These are phyloP conservation scores for Syrphus vitripennis DNA, from an alignment of 2,888 invertebrate genomes.

Conservation along the genomic window DNA sequence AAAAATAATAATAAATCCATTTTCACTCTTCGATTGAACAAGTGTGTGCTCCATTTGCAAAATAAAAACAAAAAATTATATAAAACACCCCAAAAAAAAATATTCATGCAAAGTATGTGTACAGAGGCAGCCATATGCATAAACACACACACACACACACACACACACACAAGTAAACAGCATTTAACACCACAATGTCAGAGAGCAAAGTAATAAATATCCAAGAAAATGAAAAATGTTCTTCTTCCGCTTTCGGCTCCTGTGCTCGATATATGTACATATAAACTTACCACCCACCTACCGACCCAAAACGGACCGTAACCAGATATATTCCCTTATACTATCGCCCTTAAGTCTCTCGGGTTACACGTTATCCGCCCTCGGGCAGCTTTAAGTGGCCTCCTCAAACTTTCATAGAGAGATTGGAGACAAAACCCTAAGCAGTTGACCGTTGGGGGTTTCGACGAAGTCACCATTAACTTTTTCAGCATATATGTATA, in stretches of 20 bases:
- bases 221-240: constrained; percentile 71
- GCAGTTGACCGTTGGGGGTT: constrained; percentile 51
- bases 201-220: constrained; percentile 71
- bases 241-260: constrained; percentile 59
- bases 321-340: constrained; percentile 33
- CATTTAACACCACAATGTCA: constrained; percentile 71
- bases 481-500: background rate
- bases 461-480: background rate
- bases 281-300: no score
- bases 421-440: constrained; percentile 57
- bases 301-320: constrained; percentile 28
- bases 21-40: constrained; percentile 52
- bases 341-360: constrained; percentile 7
- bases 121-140: background rate
- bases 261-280: no score
- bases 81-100: constrained; percentile 4
- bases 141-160: constrained; percentile 7
- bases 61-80: constrained; percentile 1
- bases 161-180: constrained; percentile 36
- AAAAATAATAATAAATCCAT: constrained; percentile 30
- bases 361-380: constrained; percentile 54
- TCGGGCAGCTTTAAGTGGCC: constrained; percentile 61
- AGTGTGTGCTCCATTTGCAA: constrained; percentile 33
- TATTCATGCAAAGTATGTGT: constrained; percentile 25
- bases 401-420: constrained; percentile 44